Conservation (phyloP, 30 jellyfish, hydroid and myxozoan genomes). For the Hydra vulgaris region DNA sequence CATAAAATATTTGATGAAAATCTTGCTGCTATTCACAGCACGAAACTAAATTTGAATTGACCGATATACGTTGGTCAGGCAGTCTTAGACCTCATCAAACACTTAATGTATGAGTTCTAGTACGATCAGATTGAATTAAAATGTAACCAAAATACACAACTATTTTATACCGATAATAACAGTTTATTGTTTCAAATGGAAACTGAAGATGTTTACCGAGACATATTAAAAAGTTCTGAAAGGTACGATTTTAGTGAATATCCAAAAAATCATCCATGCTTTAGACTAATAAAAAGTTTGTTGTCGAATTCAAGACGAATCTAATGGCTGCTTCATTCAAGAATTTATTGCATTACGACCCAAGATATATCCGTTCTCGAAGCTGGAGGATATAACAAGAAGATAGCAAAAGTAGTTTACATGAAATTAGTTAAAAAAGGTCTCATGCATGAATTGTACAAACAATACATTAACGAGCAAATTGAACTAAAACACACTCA, state of each 20-base stretch:
- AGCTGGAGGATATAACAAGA: neutral
- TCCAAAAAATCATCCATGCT: neutral
- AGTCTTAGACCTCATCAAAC: neutral
- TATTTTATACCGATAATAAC: neutral
- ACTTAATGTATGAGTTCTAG: neutral
- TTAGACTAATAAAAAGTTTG: neutral
- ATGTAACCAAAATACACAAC: neutral
- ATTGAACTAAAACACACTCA: neutral
- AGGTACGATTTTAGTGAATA: neutral
- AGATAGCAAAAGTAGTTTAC: neutral
- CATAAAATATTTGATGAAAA: neutral
- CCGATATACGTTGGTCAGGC: neutral
- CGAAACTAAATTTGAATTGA: neutral
- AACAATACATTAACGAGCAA: neutral
- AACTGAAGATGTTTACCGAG: neutral
- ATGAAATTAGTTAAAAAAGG: neutral
- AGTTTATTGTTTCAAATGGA: neutral
- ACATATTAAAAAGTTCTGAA: neutral
- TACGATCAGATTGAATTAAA: neutral
- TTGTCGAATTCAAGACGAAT: neutral
- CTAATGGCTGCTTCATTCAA: neutral
- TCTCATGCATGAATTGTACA: neutral
- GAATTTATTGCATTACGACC: neutral
- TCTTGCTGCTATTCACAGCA: neutral
- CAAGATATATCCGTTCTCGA: neutral